These are phyloP conservation scores for Babyrousa celebensis DNA, from an alignment of 2,797 vertebrate species.

Conservation along the genomic window DNA sequence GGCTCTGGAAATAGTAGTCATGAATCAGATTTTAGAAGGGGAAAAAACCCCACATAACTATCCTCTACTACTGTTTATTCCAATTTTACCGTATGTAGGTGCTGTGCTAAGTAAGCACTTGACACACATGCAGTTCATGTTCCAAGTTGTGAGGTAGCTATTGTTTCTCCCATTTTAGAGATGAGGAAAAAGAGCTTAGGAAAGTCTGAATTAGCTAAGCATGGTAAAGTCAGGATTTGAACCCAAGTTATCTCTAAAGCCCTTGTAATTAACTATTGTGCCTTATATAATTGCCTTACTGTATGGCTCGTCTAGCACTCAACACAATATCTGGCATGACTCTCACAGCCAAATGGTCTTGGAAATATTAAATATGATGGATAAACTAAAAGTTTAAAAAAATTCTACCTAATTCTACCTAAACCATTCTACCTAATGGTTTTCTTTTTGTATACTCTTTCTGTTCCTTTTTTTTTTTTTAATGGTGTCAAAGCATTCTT, in stretches of 20 bases:
- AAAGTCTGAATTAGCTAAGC: slow-evolving; percentile 22
- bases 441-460: too few species aligned
- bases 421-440: too few species aligned
- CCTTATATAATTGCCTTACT: neutral
- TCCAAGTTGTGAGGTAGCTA: neutral
- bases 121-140: neutral
- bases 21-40: slow-evolving; percentile 47
- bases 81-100: neutral
- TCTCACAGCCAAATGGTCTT: too few species aligned
- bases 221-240: neutral
- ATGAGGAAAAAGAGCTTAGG: neutral
- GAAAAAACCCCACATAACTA: neutral
- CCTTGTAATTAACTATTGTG: neutral
- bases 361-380: too few species aligned
- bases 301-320: neutral
- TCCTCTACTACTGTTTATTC: neutral
- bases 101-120: slow-evolving; percentile 15
- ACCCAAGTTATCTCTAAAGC: neutral
- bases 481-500: too few species aligned
- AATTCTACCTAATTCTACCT: too few species aligned
- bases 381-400: too few species aligned
- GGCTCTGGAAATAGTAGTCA: slow-evolving; percentile 9
- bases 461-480: too few species aligned
- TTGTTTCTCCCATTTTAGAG: slow-evolving; percentile 2
- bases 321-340: neutral